Base-by-base conservation (phyloP, 2,888 invertebrate genomes). In the Corbicula japonica region DNA sequence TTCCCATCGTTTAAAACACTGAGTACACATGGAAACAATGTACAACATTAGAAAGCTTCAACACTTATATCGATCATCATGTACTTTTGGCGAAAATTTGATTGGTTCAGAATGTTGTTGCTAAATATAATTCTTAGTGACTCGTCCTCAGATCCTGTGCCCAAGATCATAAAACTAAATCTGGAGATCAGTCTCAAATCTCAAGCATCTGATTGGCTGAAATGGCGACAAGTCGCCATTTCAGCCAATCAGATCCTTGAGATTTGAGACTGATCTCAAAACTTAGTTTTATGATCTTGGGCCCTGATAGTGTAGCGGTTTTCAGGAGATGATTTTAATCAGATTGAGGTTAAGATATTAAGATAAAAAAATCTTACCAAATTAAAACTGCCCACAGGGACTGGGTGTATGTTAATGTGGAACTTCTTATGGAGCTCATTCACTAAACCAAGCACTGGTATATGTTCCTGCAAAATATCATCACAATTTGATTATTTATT, bases 371-470 rank as follows among this genome's bases (percentile, higher is more conserved):
- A 28, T 50, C 30, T 52, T 71, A 79, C 79, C 61, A 75, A 26
- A 38, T 79, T 60, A 71, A 58, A 79, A 18, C 38, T 66, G 21
- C 79, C 79, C 1, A 79, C 66, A 32, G 79, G 79, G 2, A 79
- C 75, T 15, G 71, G 48, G 21, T 60, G 44, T 48, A 50, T 5
- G 54, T 54, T 32, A 54, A 28, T 18, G 23, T 74, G 58, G 48
- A 60, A 50, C 28, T 58, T 35, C 21, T 68, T 61, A 26, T 58
- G 56, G 15, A 73, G 21, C n/a, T 34, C 5, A 1, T 34, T 21
- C 8, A 34, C 21, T 30, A 65, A 15, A 10, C 26, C 35, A 15
- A 34, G 23, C 18, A 65, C 26, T 12, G 46, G 28, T 21, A 21
- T 21, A 18, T 48, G 23, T 21, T 65, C 65, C 65, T 65, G 65